Evolutionary conservation across 2,888 invertebrate species (phyloP).

Genomic region (Rhagophthalmus giganteus): DNA sequence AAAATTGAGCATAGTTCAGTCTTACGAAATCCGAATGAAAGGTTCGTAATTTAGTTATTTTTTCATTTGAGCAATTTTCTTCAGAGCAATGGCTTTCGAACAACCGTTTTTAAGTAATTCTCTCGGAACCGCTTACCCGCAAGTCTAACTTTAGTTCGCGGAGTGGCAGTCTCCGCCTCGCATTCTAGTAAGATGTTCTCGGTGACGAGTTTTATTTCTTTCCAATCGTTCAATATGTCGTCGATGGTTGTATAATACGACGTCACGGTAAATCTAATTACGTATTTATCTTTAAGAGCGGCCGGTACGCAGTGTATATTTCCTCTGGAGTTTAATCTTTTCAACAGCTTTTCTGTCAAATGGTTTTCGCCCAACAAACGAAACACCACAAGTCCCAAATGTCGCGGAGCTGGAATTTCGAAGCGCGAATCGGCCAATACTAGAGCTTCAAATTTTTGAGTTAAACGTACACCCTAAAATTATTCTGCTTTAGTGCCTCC

Average conservation of each 20-base stretch:
- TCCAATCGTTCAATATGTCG: conserved; percentile 84
- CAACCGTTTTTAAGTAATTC: too few relatives aligned
- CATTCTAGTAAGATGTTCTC: conserved; percentile 69
- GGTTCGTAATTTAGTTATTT: too few relatives aligned
- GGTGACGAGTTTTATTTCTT: conserved; percentile 75
- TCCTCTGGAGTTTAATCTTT: conserved; percentile 84
- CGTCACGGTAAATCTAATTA: conserved; percentile 92
- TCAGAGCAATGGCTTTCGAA: too few relatives aligned
- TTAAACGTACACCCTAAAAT: conserved; percentile 80
- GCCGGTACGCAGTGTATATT: conserved; percentile 94
- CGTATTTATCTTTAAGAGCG: conserved; percentile 84
- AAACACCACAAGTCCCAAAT: conserved; percentile 89
- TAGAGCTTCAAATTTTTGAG: conserved; percentile 87
- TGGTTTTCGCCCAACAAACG: conserved; percentile 83
- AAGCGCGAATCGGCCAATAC: conserved; percentile 83
- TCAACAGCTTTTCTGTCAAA: conserved; percentile 84
- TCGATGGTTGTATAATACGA: conserved; percentile 81
- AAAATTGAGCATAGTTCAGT: too few relatives aligned
- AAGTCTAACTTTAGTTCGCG: conserved; percentile 69
- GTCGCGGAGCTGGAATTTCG: conserved; percentile 84
- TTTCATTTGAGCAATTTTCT: too few relatives aligned
- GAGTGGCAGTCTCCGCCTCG: conserved; percentile 54
- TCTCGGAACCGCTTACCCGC: too few relatives aligned
- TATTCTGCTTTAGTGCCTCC: neutral
- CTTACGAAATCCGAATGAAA: too few relatives aligned